Conservation (phyloP, 2,888 invertebrate species). For the Phoenoteleia sp. region DNA sequence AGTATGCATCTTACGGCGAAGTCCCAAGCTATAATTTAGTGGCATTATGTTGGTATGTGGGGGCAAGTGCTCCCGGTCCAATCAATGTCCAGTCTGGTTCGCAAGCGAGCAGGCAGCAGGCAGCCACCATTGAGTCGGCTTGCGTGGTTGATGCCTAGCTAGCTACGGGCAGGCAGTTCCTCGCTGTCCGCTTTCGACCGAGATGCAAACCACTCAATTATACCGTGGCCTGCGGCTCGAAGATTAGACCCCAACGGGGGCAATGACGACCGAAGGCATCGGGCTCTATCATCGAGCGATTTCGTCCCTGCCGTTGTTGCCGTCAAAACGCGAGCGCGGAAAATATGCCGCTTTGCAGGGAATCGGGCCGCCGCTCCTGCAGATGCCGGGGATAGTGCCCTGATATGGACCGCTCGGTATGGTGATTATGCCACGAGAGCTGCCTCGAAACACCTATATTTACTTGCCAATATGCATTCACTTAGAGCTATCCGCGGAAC, state of each 20-base stretch:
- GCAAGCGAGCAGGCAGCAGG: slow-evolving; percentile 13
- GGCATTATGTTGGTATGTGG: slow-evolving; percentile 82
- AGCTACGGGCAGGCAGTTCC: slow-evolving; percentile 71
- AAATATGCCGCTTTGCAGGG: slow-evolving; percentile 40
- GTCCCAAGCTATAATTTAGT: slow-evolving; percentile 81
- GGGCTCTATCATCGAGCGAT: slow-evolving; percentile 56
- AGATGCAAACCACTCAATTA: slow-evolving; percentile 86
- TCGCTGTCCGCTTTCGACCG: slow-evolving; percentile 69
- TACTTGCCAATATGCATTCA: slow-evolving; percentile 69
- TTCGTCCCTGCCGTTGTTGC: too few species aligned
- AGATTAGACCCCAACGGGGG: slow-evolving; percentile 76
- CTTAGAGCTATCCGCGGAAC: slow-evolving; percentile 51
- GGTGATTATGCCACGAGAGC: slow-evolving; percentile 57
- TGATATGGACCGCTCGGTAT: slow-evolving; percentile 37
- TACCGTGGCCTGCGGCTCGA: slow-evolving; percentile 79
- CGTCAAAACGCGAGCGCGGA: slow-evolving; percentile 40
- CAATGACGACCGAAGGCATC: slow-evolving; percentile 67
- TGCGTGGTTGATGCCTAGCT: slow-evolving; percentile 74
- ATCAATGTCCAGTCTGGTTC: slow-evolving; percentile 80
- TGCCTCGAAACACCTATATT: slow-evolving; percentile 58
- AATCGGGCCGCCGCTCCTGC: slow-evolving; percentile 30
- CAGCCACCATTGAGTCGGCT: too few species aligned
- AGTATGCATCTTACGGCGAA: slow-evolving; percentile 75
- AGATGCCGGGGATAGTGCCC: slow-evolving; percentile 39
- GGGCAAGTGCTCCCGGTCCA: slow-evolving; percentile 83